A percentile compares a stretch with the other conserved stretches of the same genome.
Evolutionary conservation across 2,797 vertebrate genomes (phyloP).

Genomic region (Eremophila alpestris): DNA sequence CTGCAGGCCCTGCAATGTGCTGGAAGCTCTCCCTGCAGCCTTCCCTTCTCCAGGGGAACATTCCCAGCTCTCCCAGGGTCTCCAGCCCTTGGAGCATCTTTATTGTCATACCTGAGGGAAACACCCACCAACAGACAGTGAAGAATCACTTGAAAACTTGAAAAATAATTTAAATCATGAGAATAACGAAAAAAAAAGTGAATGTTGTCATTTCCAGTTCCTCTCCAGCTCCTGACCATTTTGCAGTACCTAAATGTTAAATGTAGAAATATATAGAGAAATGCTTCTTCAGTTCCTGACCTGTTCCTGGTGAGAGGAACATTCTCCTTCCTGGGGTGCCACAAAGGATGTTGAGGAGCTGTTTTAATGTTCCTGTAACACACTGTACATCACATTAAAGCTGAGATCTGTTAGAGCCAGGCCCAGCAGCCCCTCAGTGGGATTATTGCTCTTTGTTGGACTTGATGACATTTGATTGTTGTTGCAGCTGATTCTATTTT

Average conservation of each 20-base stretch:
- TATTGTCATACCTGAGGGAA: neutral
- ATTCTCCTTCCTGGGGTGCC: neutral
- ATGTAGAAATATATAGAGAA: too few species aligned
- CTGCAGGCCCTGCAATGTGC: neutral
- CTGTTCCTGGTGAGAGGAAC: neutral
- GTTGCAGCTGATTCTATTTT: neutral
- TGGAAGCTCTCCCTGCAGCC: neutral
- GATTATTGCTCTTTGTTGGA: neutral
- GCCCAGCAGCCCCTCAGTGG: neutral
- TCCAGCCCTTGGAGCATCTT: neutral
- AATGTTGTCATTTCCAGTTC: neutral
- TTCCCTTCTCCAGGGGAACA: fast-evolving
- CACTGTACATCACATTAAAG: neutral
- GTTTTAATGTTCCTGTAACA: neutral
- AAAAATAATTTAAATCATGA: neutral
- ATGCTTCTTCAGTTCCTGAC: neutral
- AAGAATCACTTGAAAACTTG: neutral
- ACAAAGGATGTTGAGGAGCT: neutral
- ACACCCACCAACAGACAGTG: neutral
- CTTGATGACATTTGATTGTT: neutral
- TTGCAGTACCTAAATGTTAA: too few species aligned
- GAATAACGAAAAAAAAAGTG: fast-evolving
- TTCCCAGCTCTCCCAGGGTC: fast-evolving
- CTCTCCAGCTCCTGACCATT: too few species aligned
- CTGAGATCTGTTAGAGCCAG: neutral